These are phyloP conservation scores for Eurosta solidaginis DNA, from an alignment of 1,140 invertebrate species.

Conservation along the genomic window DNA sequence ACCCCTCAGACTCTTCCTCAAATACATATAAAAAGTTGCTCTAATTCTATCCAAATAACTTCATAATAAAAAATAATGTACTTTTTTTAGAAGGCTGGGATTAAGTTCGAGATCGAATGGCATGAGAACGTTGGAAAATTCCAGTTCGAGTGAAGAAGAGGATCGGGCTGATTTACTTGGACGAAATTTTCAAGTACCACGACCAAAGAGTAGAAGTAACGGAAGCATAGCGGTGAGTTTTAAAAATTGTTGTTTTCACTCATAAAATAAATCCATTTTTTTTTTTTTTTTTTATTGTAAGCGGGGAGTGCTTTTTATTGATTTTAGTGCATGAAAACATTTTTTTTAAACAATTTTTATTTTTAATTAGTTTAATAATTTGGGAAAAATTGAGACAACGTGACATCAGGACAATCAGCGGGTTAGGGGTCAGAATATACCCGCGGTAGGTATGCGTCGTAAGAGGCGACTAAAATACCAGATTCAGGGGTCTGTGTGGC, in stretches of 20 bases:
- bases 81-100: conserved; percentile 54
- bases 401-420: no score
- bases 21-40: conserved; percentile 27
- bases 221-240: conserved; percentile 69
- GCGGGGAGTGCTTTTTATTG: no score
- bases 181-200: conserved; percentile 72
- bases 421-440: no score
- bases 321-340: no score
- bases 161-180: conserved; percentile 74
- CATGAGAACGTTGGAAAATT: conserved; percentile 63
- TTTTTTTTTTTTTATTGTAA: background rate
- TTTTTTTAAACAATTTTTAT: no score
- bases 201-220: conserved; percentile 77
- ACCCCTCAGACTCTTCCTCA: background rate
- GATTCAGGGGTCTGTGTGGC: no score
- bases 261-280: no score
- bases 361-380: no score
- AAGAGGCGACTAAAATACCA: no score
- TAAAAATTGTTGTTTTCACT: no score
- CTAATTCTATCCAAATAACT: background rate
- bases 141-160: conserved; percentile 70
- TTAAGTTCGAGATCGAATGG: conserved; percentile 57
- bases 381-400: no score
- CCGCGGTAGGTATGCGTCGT: no score
- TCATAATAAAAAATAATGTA: background rate